Base-by-base conservation (phyloP, 2,888 invertebrate genomes). In the Galerucella calmariensis region DNA sequence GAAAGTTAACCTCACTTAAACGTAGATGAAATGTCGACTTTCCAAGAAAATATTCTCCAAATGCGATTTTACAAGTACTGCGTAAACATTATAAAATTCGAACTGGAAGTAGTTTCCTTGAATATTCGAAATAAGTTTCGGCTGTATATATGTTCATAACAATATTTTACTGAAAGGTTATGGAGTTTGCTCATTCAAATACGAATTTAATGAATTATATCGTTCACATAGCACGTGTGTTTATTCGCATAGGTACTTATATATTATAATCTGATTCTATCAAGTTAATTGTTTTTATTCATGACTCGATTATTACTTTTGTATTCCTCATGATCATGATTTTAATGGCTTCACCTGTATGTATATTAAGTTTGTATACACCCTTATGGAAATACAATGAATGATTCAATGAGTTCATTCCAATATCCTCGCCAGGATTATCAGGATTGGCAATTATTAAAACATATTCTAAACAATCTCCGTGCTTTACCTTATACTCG, bases 211-310 rank as follows among this genome's bases (percentile, higher is more conserved):
- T 78, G 81, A 82, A 82, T 83, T 82, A 78, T 82, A 81, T 82
- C 82, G 84, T 84, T 84, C 84, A 84, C 83, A 83, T 83, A 82
- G 81, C 82, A 83, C 83, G 83, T 84, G n/a, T n/a, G n/a, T 82
- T 35, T 83, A 84, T 83, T 84, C 82, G 81, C 83, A 83, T 84
- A 84, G 80, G 4, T 27, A 27, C 27, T 41, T 53, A n/a, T n/a
- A n/a, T n/a, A n/a, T 12, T 16, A 41, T 69, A 48, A 62, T 69
- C 69, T 51, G 58, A 69, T 51, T 3, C 14, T 20, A 58, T 16
- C 41, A 16, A 16, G 27, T 14, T 27, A 11, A 16, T 11, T 9
- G 20, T 61, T 24, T 61, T 61, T 24, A 24, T 58, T 58, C 10
- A 5, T 58, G 8, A 58, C 2, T 16, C 11, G 10, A 20, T 14